phyloP scores from a whole-genome alignment of 2,113 vertebrate genomes.

The Tychaedon coryphoeus region DNA sequence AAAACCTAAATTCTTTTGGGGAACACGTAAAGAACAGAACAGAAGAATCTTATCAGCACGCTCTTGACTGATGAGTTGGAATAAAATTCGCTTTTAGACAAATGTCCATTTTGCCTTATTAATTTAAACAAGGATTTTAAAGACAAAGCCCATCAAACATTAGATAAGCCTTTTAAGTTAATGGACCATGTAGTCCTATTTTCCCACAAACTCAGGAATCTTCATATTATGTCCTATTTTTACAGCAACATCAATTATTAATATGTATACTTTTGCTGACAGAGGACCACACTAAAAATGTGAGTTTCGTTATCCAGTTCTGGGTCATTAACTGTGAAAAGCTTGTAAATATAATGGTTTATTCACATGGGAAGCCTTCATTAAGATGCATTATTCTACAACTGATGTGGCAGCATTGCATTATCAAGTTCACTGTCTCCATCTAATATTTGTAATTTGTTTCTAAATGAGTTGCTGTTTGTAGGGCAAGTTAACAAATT shows the following conservation, averaged over 20 bases:
- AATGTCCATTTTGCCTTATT: conserved; percentile 74
- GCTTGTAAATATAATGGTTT: conserved; percentile 80
- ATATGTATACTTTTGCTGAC: conserved; percentile 81
- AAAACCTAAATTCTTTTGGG: neutral
- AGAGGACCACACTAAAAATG: conserved; percentile 71
- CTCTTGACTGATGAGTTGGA: conserved; percentile 50
- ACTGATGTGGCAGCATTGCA: conserved; percentile 58
- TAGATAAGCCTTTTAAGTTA: conserved; percentile 78
- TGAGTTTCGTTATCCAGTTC: conserved; percentile 77
- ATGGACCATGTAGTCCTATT: conserved; percentile 70
- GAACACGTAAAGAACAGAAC: neutral
- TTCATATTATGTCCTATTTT: conserved; percentile 53
- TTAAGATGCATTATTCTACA: conserved; percentile 79
- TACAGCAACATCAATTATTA: conserved; percentile 76
- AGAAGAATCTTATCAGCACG: neutral
- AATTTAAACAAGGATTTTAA: conserved; percentile 72
- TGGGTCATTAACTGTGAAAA: conserved; percentile 78
- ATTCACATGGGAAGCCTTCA: conserved; percentile 79
- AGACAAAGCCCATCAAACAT: conserved; percentile 77
- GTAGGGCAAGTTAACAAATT: conserved; percentile 65
- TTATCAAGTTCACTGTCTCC: conserved; percentile 57
- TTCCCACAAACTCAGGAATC: conserved; percentile 57
- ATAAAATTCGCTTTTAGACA: conserved; percentile 54
- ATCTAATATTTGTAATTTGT: conserved; percentile 75
- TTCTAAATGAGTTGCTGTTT: conserved; percentile 76